A percentile compares a stretch with the other conserved stretches of the same genome.
Evolutionary conservation across 2,888 invertebrate species (phyloP).

Genomic region (Sepioteuthis lessoniana): DNA sequence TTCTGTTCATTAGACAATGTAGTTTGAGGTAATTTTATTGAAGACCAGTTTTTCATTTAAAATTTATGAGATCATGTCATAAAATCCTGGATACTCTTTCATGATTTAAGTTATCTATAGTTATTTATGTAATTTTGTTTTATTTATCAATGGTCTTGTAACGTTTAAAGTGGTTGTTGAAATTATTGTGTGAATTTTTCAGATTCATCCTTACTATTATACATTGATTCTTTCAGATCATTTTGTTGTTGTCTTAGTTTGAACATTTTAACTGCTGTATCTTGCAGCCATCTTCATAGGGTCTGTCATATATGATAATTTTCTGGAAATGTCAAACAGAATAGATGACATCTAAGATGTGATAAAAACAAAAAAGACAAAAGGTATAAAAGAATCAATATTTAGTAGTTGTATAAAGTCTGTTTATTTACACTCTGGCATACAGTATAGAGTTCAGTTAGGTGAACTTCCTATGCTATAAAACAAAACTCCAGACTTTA

Average conservation of each 20-base stretch:
- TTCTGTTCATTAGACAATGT: neutral
- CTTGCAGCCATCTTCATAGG: neutral
- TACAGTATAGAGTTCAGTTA: neutral
- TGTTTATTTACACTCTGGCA: neutral
- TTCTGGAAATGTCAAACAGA: neutral
- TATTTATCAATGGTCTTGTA: neutral
- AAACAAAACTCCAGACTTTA: neutral
- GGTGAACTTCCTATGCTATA: neutral
- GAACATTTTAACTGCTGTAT: neutral
- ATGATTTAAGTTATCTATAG: neutral
- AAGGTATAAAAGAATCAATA: neutral
- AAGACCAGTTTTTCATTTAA: no score
- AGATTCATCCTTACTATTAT: neutral
- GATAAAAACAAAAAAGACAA: neutral
- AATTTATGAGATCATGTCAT: neutral
- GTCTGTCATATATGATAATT: no score
- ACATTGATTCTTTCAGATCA: neutral
- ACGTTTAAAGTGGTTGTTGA: neutral
- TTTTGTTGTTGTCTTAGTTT: neutral
- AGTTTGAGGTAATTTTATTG: neutral
- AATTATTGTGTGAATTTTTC: neutral
- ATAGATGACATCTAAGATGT: neutral
- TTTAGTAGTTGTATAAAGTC: no score
- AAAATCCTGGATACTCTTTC: neutral
- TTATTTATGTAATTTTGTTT: no score